Conservation (phyloP, 2,888 invertebrate genomes). For the Drosophila histrio region DNA sequence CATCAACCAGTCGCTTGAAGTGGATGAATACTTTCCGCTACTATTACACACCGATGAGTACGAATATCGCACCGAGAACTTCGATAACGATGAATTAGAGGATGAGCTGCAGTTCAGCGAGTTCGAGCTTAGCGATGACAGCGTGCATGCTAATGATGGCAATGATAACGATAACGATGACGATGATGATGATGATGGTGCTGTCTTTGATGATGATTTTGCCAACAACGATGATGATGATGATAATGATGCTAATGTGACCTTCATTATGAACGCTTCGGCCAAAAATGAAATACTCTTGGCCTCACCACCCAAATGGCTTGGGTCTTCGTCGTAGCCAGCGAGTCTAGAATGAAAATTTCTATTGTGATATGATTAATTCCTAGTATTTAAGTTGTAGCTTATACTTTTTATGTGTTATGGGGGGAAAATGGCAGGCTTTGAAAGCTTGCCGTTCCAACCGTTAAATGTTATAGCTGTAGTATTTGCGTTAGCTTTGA, state of each 20-base stretch:
- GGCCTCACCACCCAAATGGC: constrained; percentile 29
- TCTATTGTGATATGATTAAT: constrained; percentile 41
- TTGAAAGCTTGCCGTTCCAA: constrained; percentile 5
- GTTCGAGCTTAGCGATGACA: constrained; percentile 51
- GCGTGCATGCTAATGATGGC: constrained; percentile 47
- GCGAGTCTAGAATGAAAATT: background rate
- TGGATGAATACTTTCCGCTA: constrained; percentile 96
- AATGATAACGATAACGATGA: constrained; percentile 34
- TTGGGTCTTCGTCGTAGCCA: background rate
- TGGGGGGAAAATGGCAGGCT: background rate
- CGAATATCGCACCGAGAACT: constrained; percentile 73
- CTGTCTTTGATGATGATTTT: constrained; percentile 42
- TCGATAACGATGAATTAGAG: constrained; percentile 79
- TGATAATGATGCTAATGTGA: constrained; percentile 27
- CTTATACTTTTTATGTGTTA: constrained; percentile 12
- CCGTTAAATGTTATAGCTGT: constrained; percentile 4
- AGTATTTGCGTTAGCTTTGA: constrained; percentile 13
- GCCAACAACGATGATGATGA: constrained; percentile 28
- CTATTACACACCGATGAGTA: constrained; percentile 82
- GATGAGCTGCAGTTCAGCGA: constrained; percentile 82
- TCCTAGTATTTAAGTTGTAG: constrained; percentile 29
- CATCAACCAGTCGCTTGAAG: constrained; percentile 95
- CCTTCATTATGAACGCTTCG: constrained; percentile 20
- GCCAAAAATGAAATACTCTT: constrained; percentile 48
- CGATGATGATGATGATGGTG: constrained; percentile 19